Conservation (phyloP, 2,113 vertebrate genomes). For the Symphodus melops region DNA sequence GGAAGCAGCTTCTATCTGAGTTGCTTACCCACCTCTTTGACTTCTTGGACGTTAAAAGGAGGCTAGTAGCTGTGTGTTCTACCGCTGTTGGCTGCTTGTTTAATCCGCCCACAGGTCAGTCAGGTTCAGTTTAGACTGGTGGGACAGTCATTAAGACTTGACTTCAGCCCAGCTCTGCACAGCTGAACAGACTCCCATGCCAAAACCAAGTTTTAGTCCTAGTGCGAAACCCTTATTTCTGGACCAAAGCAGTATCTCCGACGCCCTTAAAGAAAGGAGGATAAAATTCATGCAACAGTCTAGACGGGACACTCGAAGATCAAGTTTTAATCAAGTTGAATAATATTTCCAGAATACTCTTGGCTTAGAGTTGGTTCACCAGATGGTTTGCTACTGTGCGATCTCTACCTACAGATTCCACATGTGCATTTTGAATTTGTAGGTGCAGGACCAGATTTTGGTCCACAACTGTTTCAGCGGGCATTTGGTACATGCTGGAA, state of each 20-base stretch:
- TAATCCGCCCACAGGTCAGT: constrained; percentile 37
- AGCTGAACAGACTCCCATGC: constrained; percentile 54
- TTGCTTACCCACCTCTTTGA: neutral
- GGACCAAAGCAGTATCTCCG: constrained; percentile 24
- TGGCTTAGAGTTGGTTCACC: neutral
- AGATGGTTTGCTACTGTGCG: constrained; percentile 19
- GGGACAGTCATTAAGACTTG: constrained; percentile 50
- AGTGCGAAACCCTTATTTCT: constrained; percentile 44
- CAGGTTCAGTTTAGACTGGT: constrained; percentile 44
- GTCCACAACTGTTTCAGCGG: no score
- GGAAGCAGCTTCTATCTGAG: constrained; percentile 21
- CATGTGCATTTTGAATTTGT: no score
- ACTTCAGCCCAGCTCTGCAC: constrained; percentile 56
- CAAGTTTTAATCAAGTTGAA: constrained; percentile 19
- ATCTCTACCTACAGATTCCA: no score
- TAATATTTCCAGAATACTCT: constrained; percentile 49
- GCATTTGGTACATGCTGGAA: no score
- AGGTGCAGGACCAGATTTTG: no score
- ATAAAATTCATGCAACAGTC: constrained; percentile 39
- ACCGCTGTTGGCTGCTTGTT: constrained; percentile 44
- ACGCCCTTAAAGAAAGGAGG: constrained; percentile 27
- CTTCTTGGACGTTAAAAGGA: neutral
- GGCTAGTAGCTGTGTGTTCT: constrained; percentile 35
- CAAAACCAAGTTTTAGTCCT: constrained; percentile 49
- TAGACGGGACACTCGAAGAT: constrained; percentile 50